These are phyloP conservation scores for Hesperophylax magnus DNA, from an alignment of 1,140 invertebrate species.

Conservation along the genomic window DNA sequence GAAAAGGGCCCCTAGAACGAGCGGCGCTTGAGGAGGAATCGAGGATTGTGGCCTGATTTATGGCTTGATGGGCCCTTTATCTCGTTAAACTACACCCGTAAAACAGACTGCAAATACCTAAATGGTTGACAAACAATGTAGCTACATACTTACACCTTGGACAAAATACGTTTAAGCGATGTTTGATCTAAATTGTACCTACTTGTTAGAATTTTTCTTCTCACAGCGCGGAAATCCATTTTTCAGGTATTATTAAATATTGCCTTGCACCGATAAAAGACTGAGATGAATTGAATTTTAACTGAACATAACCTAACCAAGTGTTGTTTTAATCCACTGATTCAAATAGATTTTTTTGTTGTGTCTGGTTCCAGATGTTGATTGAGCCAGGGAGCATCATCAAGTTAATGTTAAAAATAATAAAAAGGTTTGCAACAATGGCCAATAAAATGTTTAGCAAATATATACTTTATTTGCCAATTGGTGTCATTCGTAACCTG, in stretches of 20 bases:
- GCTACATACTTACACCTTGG: not conserved
- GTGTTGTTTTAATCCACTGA: too few species aligned
- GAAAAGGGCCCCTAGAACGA: conserved; percentile 51
- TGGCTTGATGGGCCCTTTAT: conserved; percentile 22
- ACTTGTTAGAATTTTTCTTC: not conserved
- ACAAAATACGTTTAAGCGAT: not conserved
- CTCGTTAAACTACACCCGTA: conserved; percentile 25
- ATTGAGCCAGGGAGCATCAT: too few species aligned
- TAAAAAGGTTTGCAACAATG: not conserved
- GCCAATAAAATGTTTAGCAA: not conserved
- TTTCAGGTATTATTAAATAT: too few species aligned
- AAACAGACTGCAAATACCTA: conserved; percentile 26
- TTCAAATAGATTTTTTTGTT: too few species aligned
- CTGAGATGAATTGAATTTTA: too few species aligned
- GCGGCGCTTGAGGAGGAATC: conserved; percentile 28
- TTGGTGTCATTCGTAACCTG: conserved; percentile 7
- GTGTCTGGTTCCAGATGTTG: too few species aligned
- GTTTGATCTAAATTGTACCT: not conserved
- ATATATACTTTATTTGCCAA: not conserved
- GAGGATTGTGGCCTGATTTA: conserved; percentile 39
- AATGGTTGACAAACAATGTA: conserved; percentile 21
- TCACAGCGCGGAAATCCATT: too few species aligned
- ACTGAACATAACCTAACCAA: too few species aligned
- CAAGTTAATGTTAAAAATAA: too few species aligned
- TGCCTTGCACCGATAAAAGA: too few species aligned